Conservation (phyloP, 2,113 vertebrate genomes). For the Menidia beryllina region DNA sequence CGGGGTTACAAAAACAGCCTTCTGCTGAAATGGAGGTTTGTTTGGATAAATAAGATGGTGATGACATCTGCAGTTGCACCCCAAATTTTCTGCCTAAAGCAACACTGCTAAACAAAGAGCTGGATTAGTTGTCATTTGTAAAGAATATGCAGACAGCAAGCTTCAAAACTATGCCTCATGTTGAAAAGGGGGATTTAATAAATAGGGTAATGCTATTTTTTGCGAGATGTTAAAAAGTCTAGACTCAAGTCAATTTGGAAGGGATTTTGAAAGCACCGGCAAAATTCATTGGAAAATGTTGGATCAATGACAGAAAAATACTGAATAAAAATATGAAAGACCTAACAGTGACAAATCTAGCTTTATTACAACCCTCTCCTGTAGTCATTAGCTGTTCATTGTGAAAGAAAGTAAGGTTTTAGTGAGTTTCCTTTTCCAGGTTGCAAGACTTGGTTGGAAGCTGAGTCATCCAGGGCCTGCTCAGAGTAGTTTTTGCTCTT, state of each 20-base stretch:
- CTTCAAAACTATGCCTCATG: constrained; percentile 2
- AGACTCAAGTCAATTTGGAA: neutral
- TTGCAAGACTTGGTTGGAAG: too few species aligned
- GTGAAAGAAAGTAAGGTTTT: too few species aligned
- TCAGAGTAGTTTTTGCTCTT: neutral
- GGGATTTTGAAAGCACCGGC: neutral
- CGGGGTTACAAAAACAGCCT: constrained; percentile 37
- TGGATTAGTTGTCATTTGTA: too few species aligned
- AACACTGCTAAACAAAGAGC: too few species aligned
- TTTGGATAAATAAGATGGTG: constrained; percentile 20
- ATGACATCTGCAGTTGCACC: constrained; percentile 18
- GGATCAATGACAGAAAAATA: neutral
- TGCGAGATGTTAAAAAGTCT: neutral
- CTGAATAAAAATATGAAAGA: neutral
- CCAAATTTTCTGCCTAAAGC: neutral
- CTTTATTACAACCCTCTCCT: neutral
- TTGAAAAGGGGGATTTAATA: too few species aligned
- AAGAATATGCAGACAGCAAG: neutral
- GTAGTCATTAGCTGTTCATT: neutral
- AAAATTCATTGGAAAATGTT: neutral
- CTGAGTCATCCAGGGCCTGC: too few species aligned
- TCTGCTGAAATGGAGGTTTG: constrained; percentile 27
- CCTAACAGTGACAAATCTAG: neutral
- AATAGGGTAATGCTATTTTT: neutral
- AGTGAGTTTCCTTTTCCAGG: too few species aligned